Base-by-base conservation (phyloP, 1,140 invertebrate genomes). In the Penaeus indicus region DNA sequence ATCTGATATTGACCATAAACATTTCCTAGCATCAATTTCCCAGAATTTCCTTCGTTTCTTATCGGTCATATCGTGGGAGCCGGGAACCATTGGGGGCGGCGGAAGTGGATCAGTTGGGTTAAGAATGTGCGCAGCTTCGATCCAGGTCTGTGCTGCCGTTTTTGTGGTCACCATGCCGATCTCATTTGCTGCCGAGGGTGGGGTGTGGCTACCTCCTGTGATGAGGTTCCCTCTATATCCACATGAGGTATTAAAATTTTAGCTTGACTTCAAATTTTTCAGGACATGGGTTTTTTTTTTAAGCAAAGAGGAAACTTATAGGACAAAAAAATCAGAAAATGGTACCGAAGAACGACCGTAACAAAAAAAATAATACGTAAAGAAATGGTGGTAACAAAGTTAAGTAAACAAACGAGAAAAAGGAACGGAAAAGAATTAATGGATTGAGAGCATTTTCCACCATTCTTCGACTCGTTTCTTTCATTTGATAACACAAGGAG, bases 141-240 rank as follows among this genome's bases (percentile, higher is more conserved):
- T 88, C 87, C 60, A 83, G 25, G 47, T 88, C 69, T 27, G 54
- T 61, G 60, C 62, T 83, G 60, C 32, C 78, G 32, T 54, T 60
- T 32, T 60, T 79, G 42, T 60, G 42, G 27, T 81, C 25, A 11
- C 67, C 72, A 27, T 47, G 54, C n/a, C 22, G 38, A 47, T 11
- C 42, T 69, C n/a, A n/a, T 32, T 77, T 84, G 22, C 63, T 62
- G 61, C 64, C 60, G 67, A 81, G 38, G 64, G 80, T n/a, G 80
- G 81, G 87, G 80, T 22, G 72, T 69, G 42, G 80, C 81, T 32
- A 47, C 80, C 62, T 88, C 87, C 42, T 88, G 87, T 61, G 87
- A 88, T 42, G 87, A 88, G 25, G 87, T 88, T 72, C 81, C 87
- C 75, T 88, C 87, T 77, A 88, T 88, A 78, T 88, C 87, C 42